Base-by-base conservation (phyloP, 2,113 vertebrate species). In the Rynchops niger region DNA sequence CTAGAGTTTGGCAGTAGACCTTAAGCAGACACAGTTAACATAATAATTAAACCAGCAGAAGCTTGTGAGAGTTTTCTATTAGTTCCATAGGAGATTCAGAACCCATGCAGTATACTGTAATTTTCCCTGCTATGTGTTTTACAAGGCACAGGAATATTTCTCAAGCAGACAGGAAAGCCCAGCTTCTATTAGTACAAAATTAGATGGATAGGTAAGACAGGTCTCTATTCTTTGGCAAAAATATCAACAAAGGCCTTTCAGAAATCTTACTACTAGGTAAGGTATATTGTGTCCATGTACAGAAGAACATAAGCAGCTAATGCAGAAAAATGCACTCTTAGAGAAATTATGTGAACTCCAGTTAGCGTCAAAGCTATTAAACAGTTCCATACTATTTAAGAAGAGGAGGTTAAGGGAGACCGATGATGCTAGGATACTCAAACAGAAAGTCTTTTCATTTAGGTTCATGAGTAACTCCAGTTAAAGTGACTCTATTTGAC, bases 381-480 rank as follows among this genome's bases (percentile, higher is more conserved):
- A 77, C 27, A 25, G 78, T 65, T n/a, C 49, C 3, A 0, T 45
- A 32, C 25, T 61, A n/a, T 3, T 65, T 71, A 96, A 87, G 67
- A 3, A 42, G 45, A 74, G 42, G 66, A 87, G 11, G 32, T 32
- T 92, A 70, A 56, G 32, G 49, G 40, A 94, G 43, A 45, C 36
- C 34, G 59, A 91, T 5, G 26, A 81, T 81, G 45, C 53, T 73
- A 63, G 22, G 43, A 82, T 42, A 85, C 34, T 77, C 36, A 56
- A 43, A 88, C 84, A 91, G 62, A 85, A 93, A 93, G 36, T 53
- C 61, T 90, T 94, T 81, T 72, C 74, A 61, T 93, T 85, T 53
- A 69, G 21, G 36, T 70, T n/a, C 63, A 22, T 66, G 56, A 96
- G 56, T 85, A 95, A 85, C 47, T 77, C 67, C 21, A 77, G 61